Conservation (phyloP, 2,888 invertebrate genomes). For the Rotaria magnacalcarata region DNA sequence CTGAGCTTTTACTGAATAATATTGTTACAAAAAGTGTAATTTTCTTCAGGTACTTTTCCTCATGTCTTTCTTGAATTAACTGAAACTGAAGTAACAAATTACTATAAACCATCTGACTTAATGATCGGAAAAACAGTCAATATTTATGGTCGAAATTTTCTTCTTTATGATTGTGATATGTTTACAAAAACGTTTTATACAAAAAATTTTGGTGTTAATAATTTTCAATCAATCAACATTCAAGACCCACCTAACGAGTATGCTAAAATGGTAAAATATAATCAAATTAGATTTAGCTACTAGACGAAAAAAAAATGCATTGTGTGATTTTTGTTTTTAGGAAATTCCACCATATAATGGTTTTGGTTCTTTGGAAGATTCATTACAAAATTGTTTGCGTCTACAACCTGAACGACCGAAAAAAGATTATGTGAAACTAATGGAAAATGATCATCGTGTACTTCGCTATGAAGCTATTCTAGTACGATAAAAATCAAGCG, state of each 20-base stretch:
- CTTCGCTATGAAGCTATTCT: slow-evolving; percentile 73
- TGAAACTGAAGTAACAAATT: slow-evolving; percentile 71
- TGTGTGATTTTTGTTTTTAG: slow-evolving; percentile 52
- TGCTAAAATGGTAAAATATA: slow-evolving; percentile 54
- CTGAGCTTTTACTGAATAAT: too few relatives aligned
- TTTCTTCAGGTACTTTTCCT: slow-evolving; percentile 38
- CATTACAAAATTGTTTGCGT: slow-evolving; percentile 70
- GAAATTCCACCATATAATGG: slow-evolving; percentile 69
- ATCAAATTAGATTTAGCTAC: slow-evolving; percentile 44
- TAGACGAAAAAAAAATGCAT: neutral
- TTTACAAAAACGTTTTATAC: slow-evolving; percentile 75
- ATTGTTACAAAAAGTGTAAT: too few relatives aligned
- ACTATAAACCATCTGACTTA: slow-evolving; percentile 74
- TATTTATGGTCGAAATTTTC: slow-evolving; percentile 63
- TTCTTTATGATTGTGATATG: slow-evolving; percentile 73
- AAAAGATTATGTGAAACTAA: slow-evolving; percentile 71
- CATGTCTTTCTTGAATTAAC: slow-evolving; percentile 49
- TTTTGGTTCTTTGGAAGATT: slow-evolving; percentile 73
- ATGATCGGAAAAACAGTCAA: slow-evolving; percentile 66
- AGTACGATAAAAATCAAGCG: neutral
- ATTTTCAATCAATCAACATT: slow-evolving; percentile 59
- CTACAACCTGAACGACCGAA: slow-evolving; percentile 71
- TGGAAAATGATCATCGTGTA: slow-evolving; percentile 67
- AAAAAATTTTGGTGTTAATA: slow-evolving; percentile 59
- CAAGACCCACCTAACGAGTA: slow-evolving; percentile 47